Base-by-base conservation (phyloP, 2,797 vertebrate genomes). In the Scleropages formosus region DNA sequence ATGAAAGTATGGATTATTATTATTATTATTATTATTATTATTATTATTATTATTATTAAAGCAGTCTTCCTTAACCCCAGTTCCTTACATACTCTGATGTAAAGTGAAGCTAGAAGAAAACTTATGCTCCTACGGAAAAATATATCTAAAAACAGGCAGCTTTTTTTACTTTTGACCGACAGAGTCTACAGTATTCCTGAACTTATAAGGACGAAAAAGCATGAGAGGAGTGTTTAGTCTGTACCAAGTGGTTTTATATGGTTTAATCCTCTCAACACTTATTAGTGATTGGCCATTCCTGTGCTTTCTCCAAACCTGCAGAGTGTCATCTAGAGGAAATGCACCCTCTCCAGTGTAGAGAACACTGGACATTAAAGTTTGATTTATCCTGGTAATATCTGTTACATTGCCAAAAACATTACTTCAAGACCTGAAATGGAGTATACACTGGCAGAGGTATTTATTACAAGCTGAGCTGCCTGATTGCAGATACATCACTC, bases 311-410 rank as follows among this genome's bases (percentile, higher is more conserved):
- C 31, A 39, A 2, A 6, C 31, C 70, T 75, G 26, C 24, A 10
- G 24, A 16, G 51, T 15, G 85, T 83, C 51, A 31, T 31, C 26
- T 58, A 26, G 24, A n/a, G 51, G 26, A 27, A 71, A 58, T 56
- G 51, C 68, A 11, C 26, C 22, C 13, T 3, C 15, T 31, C 26
- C 8, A 51, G 51, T 71, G 53, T n/a, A 26, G 11, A 31, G 70
- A 72, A 59, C 10, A 9, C 8, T n/a, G 85, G 86, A 84, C 85
- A 85, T 84, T 80, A 82, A 89, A 81, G 85, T 87, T 84, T 89
- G 88, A 91, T 91, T 90, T 89, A 91, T 91, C 85, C 88, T 80
- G 59, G 81, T 89, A 89, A 89, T 89, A 90, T 86, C 86, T 83
- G 82, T 86, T 86, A 84, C 87, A 86, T 88, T 86, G 86, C 84